phyloP scores from a whole-genome alignment of 2,888 invertebrate species.

The Phengaris alcon region DNA sequence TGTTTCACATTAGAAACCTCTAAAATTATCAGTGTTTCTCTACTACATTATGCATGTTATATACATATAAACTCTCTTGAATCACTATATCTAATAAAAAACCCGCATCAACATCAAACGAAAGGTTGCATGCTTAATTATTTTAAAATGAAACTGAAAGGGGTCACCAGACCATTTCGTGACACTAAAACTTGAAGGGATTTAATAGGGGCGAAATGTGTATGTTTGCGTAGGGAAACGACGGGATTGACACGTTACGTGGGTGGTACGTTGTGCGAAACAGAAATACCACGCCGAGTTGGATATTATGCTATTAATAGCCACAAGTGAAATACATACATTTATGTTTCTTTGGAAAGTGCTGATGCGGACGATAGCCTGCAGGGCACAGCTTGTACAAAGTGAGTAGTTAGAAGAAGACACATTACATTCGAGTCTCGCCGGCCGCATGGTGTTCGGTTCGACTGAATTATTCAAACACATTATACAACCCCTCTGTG shows the following conservation, averaged over 20 bases:
- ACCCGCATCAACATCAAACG: no score
- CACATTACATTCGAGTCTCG: slow-evolving; percentile 1
- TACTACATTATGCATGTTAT: no score
- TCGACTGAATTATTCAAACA: slow-evolving; percentile 20
- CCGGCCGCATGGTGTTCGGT: background rate
- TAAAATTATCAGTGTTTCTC: no score
- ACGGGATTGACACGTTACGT: background rate
- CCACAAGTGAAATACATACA: background rate
- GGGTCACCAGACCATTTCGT: background rate
- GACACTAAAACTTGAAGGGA: slow-evolving; percentile 6
- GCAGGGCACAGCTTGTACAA: background rate
- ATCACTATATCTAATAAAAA: no score
- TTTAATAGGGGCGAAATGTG: background rate
- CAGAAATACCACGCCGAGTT: background rate
- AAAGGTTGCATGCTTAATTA: background rate
- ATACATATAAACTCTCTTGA: no score
- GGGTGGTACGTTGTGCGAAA: background rate
- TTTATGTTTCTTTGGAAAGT: background rate
- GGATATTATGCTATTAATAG: background rate
- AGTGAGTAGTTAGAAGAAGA: background rate
- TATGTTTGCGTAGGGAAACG: background rate
- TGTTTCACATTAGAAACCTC: no score
- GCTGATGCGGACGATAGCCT: background rate
- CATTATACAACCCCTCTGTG: slow-evolving; percentile 15
- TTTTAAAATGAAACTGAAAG: background rate